Percentiles rank a stretch among this genome's conserved stretches.
Evolutionary conservation across 2,797 vertebrate genomes (phyloP).

Genomic region (Anomalospiza imberbis): DNA sequence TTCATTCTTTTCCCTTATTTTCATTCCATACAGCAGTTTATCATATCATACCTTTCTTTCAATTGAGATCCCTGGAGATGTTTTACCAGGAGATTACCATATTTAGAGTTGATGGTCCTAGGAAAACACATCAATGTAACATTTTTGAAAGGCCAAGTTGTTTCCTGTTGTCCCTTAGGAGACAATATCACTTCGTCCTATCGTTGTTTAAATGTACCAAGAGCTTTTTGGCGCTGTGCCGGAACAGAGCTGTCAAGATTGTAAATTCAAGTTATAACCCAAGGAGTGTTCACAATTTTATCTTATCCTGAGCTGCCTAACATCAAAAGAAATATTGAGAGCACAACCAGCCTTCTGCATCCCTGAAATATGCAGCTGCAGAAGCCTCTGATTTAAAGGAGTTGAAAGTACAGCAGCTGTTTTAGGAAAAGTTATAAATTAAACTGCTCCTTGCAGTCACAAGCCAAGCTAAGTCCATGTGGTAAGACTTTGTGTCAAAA

Average conservation of each 20-base stretch:
- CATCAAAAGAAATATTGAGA: constrained; percentile 54
- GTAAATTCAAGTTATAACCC: constrained; percentile 65
- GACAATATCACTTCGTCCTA: constrained; percentile 38
- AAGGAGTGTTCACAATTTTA: constrained; percentile 19
- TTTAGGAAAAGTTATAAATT: constrained; percentile 20
- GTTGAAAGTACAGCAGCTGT: not conserved
- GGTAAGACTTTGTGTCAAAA: not conserved
- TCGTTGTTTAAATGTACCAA: constrained; percentile 47
- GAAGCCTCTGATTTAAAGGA: constrained; percentile 21
- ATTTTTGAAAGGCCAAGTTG: constrained; percentile 59
- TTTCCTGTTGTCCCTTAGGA: constrained; percentile 60
- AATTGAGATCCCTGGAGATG: constrained; percentile 38
- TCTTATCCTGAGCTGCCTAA: constrained; percentile 42
- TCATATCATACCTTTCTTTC: constrained; percentile 36
- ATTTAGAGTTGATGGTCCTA: constrained; percentile 35
- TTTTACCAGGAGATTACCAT: constrained; percentile 33
- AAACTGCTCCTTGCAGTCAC: not conserved
- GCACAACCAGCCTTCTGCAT: constrained; percentile 21
- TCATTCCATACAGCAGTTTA: constrained; percentile 12
- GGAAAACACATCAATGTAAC: constrained; percentile 38
- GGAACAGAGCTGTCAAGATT: constrained; percentile 48
- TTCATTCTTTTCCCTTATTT: constrained; percentile 38
- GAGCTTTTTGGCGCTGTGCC: constrained; percentile 19
- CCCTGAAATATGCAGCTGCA: not conserved
- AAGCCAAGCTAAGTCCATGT: not conserved